Conservation (phyloP, 1,140 invertebrate species). For the Drosophila asahinai region DNA sequence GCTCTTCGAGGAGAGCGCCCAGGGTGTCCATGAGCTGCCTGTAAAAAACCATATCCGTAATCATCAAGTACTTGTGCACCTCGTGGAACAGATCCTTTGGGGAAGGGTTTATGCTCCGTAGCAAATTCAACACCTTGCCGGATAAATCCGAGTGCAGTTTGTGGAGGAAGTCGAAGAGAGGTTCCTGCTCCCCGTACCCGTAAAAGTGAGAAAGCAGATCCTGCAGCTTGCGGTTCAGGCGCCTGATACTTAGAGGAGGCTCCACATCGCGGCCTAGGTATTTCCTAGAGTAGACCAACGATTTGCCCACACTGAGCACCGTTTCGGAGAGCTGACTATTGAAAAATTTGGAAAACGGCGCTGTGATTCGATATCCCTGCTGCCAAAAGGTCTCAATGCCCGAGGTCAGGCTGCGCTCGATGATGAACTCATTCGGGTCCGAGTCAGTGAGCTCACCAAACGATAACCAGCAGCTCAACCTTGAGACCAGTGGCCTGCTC, state of each 20-base stretch:
- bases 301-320: constrained; percentile 36
- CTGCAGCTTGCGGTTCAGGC: neutral
- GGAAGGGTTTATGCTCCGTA: neutral
- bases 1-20: constrained; percentile 35
- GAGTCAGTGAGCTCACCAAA: constrained; percentile 9
- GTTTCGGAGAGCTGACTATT: neutral
- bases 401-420: neutral
- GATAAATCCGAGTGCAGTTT: constrained; percentile 30
- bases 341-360: constrained; percentile 25
- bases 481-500: constrained; percentile 15
- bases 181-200: constrained; percentile 11
- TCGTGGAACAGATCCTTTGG: constrained; percentile 28
- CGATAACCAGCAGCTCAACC: constrained; percentile 32
- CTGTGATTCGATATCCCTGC: constrained; percentile 21
- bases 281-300: neutral
- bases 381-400: constrained; percentile 13
- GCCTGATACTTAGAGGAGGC: neutral
- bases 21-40: constrained; percentile 33
- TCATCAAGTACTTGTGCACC: constrained; percentile 52
- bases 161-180: constrained; percentile 3
- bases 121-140: neutral
- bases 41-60: constrained; percentile 41
- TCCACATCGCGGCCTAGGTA: constrained; percentile 16
- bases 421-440: constrained; percentile 21
- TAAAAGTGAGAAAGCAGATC: neutral